Conservation (phyloP, 2,888 invertebrate genomes). For the Pollenia labialis region DNA sequence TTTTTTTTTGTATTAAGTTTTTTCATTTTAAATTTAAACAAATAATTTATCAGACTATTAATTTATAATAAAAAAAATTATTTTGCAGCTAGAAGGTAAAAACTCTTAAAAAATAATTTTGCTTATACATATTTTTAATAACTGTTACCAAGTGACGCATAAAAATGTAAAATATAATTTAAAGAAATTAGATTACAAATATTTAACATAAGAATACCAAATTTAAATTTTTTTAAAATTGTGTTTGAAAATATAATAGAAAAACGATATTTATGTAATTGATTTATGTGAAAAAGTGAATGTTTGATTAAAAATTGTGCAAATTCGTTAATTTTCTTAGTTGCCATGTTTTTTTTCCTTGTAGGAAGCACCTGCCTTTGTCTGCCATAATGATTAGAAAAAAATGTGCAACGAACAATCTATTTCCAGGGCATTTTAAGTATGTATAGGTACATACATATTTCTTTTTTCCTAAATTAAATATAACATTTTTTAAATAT, state of each 20-base stretch:
- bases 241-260: background rate
- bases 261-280: constrained; percentile 65
- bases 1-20: background rate
- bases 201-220: background rate
- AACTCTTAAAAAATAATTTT: no score
- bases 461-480: background rate
- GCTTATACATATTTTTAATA: background rate
- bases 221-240: background rate
- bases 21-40: background rate
- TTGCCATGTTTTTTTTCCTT: constrained; percentile 21
- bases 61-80: background rate
- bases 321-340: constrained; percentile 13
- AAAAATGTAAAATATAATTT: constrained; percentile 31
- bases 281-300: constrained; percentile 19
- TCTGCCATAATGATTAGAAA: constrained; percentile 4
- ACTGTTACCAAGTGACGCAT: constrained; percentile 68
- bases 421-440: constrained; percentile 16
- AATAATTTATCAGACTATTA: background rate
- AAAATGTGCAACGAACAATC: background rate
- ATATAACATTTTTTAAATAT: no score
- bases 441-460: background rate
- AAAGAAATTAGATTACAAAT: constrained; percentile 13
- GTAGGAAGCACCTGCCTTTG: constrained; percentile 57
- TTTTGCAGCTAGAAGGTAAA: no score
- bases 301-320: constrained; percentile 26